Evolutionary conservation across 1,140 invertebrate species (phyloP).

Genomic region (Trichomalopsis sarcophagae): DNA sequence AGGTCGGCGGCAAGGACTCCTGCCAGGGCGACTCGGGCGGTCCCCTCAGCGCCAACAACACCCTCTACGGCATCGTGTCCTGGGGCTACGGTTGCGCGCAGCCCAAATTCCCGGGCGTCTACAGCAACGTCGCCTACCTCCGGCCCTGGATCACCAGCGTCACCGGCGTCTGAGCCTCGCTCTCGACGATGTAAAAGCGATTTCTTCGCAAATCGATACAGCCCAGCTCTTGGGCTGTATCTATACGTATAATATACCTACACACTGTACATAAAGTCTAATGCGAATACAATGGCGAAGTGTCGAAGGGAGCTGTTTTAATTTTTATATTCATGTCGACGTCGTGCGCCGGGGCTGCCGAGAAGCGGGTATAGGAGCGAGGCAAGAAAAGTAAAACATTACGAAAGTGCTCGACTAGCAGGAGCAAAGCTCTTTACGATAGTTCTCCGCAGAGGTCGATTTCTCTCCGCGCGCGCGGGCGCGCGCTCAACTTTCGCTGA

Average conservation of each 20-base stretch:
- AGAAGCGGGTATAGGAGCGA: background rate
- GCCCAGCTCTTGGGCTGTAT: no score
- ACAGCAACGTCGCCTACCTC: conserved; percentile 71
- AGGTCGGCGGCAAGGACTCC: conserved; percentile 48
- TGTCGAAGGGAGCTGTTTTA: background rate
- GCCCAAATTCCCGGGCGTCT: conserved; percentile 75
- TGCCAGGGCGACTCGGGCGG: conserved; percentile 64
- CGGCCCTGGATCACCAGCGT: conserved; percentile 65
- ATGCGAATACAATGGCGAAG: background rate
- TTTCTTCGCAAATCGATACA: background rate
- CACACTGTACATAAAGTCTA: background rate
- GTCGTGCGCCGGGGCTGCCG: background rate
- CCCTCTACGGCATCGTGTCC: conserved; percentile 73
- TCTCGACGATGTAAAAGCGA: background rate
- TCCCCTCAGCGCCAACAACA: conserved; percentile 57
- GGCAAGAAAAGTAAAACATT: conserved; percentile 2
- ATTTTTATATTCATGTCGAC: background rate
- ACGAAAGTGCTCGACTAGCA: conserved; percentile 19
- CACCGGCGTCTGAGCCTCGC: conserved; percentile 51
- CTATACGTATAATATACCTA: background rate
- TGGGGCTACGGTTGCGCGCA: conserved; percentile 74
- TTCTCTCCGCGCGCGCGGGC: background rate
- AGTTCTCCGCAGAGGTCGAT: conserved; percentile 28
- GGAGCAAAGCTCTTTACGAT: conserved; percentile 50
- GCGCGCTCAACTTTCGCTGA: conserved; percentile 19